Percentiles rank a stretch among this genome's conserved stretches.
Evolutionary conservation across 2,797 vertebrate genomes (phyloP).

Genomic region (Pseudotriccus pelzelni): DNA sequence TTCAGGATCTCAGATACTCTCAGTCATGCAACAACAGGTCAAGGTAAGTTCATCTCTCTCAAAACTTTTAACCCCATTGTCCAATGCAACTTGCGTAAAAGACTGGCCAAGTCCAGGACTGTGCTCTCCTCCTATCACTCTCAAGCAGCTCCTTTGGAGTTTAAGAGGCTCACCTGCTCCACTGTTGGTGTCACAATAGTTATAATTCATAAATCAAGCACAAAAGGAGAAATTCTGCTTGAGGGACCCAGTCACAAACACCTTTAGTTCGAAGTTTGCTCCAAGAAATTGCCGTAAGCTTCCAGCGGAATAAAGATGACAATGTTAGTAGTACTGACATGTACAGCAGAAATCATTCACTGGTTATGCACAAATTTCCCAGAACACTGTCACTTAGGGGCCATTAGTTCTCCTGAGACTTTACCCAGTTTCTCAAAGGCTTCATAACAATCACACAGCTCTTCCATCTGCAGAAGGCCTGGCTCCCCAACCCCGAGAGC

Average conservation of each 20-base stretch:
- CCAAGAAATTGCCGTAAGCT: not conserved
- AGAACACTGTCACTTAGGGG: not conserved
- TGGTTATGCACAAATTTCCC: not conserved
- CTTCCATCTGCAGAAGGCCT: not conserved
- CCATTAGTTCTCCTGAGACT: not conserved
- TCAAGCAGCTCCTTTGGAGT: not conserved
- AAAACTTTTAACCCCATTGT: not conserved
- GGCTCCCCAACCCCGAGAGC: not conserved
- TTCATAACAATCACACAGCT: not conserved
- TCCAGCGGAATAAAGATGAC: not conserved
- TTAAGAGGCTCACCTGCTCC: not conserved
- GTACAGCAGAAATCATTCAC: not conserved
- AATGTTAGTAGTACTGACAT: not conserved
- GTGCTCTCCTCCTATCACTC: not conserved
- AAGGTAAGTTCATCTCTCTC: not conserved
- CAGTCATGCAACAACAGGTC: not conserved
- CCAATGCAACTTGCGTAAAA: not conserved
- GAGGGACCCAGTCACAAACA: not conserved
- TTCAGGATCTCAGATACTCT: not conserved
- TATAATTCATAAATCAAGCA: not conserved
- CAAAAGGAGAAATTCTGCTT: not conserved
- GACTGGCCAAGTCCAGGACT: not conserved
- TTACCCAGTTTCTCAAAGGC: not conserved
- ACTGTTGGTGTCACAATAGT: not conserved
- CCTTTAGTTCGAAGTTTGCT: not conserved